Conservation (phyloP, 2,888 invertebrate genomes). For the Linnaemya vulpina region DNA sequence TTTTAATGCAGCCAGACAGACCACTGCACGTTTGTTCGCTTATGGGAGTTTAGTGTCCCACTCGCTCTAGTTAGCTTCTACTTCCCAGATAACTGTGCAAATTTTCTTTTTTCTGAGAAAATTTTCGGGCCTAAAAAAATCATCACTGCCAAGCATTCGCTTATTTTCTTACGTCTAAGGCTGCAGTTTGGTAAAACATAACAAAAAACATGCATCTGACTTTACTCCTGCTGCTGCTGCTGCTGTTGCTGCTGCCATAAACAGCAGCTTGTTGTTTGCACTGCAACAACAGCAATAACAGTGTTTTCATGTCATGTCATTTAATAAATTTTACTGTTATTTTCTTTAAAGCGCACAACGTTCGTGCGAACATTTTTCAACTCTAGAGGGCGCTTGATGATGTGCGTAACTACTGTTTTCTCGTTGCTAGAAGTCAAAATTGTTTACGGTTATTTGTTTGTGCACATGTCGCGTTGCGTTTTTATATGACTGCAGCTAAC, state of each 20-base stretch:
- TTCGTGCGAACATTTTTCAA: constrained; percentile 1
- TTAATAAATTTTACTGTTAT: constrained; percentile 18
- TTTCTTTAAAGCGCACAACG: constrained; percentile 26
- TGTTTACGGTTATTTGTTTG: constrained; percentile 29
- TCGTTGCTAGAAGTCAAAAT: constrained; percentile 32
- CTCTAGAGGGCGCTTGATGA: constrained; percentile 44
- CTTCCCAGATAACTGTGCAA: too few species aligned
- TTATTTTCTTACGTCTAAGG: background rate
- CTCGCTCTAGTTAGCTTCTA: too few species aligned
- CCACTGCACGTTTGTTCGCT: too few species aligned
- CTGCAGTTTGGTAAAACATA: background rate
- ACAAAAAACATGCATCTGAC: background rate
- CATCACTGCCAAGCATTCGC: too few species aligned
- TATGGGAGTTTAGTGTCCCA: too few species aligned
- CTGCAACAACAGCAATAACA: constrained; percentile 28
- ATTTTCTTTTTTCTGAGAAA: too few species aligned
- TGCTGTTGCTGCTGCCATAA: background rate
- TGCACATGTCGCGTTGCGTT: constrained; percentile 6
- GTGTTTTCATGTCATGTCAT: constrained; percentile 49
- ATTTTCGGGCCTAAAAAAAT: too few species aligned
- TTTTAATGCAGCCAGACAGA: too few species aligned
- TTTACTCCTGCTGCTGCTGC: background rate
- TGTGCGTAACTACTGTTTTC: constrained; percentile 45
- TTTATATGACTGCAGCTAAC: constrained; percentile 15
- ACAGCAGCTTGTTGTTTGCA: background rate